Evolutionary conservation across 2,113 vertebrate species (phyloP).

Genomic region (Takifugu flavidus): DNA sequence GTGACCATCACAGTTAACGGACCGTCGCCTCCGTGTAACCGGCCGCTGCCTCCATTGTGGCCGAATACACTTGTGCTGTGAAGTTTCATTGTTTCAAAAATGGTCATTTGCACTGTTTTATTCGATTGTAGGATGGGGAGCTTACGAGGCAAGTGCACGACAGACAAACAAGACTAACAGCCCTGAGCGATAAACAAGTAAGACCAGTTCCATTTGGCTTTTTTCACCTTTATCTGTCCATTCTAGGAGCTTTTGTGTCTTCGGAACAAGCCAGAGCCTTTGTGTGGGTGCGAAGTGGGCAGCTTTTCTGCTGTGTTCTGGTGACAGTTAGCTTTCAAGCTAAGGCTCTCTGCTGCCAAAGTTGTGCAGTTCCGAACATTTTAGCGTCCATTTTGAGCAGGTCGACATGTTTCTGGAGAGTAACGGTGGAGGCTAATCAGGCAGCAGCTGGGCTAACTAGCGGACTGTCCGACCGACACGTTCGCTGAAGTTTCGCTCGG

Average conservation of each 20-base stretch:
- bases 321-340: not conserved
- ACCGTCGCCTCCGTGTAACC: no score
- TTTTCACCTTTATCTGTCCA: not conserved
- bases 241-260: no score
- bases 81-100: slow-evolving; percentile 36
- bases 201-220: slow-evolving; percentile 35
- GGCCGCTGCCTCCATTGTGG: no score
- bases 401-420: slow-evolving; percentile 88
- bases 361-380: slow-evolving; percentile 72
- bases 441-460: slow-evolving; percentile 47
- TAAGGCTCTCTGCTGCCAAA: slow-evolving; percentile 39
- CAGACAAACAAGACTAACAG: slow-evolving; percentile 80
- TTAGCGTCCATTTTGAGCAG: slow-evolving; percentile 95
- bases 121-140: slow-evolving; percentile 81
- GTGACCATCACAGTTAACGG: no score
- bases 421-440: slow-evolving; percentile 43
- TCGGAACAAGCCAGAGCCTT: not conserved
- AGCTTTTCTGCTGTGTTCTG: slow-evolving; percentile 9
- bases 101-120: slow-evolving; percentile 20
- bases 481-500: no score
- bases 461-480: not conserved
- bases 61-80: not conserved
- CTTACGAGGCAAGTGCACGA: slow-evolving; percentile 84
- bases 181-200: slow-evolving; percentile 88
- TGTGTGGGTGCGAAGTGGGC: not conserved